These are phyloP conservation scores for Brachylomia viminalis DNA, from an alignment of 2,888 invertebrate genomes.

Conservation along the genomic window DNA sequence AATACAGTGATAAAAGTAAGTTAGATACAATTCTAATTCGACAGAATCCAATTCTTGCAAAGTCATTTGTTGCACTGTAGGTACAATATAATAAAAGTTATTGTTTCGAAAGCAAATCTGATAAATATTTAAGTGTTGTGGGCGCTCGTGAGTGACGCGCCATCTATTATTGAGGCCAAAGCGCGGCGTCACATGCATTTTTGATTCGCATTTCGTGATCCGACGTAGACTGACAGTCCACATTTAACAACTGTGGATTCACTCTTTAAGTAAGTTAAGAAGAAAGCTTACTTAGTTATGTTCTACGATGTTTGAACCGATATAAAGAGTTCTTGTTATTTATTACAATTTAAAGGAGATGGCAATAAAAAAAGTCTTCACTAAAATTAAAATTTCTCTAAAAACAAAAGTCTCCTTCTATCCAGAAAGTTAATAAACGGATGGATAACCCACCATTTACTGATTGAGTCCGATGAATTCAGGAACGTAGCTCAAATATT, in stretches of 20 bases:
- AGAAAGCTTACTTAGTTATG: not conserved
- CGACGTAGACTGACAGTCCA: not conserved
- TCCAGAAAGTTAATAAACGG: not conserved
- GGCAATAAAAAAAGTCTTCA: not conserved
- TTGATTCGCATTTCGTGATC: slow-evolving; percentile 22
- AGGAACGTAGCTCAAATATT: slow-evolving; percentile 6
- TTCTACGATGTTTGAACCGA: not conserved
- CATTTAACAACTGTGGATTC: not conserved
- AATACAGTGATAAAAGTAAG: not conserved
- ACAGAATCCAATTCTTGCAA: not conserved
- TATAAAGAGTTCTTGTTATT: not conserved
- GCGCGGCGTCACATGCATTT: slow-evolving; percentile 17
- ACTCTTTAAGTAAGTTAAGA: not conserved
- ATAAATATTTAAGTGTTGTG: slow-evolving; percentile 11
- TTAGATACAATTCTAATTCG: not conserved
- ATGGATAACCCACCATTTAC: not conserved
- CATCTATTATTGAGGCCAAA: slow-evolving; percentile 14
- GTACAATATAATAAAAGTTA: not conserved
- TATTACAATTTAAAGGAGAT: not conserved
- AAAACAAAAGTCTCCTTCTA: not conserved
- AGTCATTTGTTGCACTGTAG: not conserved
- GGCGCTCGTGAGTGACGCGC: not conserved
- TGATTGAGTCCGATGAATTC: not conserved
- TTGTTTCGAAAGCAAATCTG: not conserved
- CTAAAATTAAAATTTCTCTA: not conserved